Evolutionary conservation across 1,140 invertebrate genomes (phyloP), one percentile per base, ranked within the genome.

Genomic region (Trinorchestia longiramus): DNA sequence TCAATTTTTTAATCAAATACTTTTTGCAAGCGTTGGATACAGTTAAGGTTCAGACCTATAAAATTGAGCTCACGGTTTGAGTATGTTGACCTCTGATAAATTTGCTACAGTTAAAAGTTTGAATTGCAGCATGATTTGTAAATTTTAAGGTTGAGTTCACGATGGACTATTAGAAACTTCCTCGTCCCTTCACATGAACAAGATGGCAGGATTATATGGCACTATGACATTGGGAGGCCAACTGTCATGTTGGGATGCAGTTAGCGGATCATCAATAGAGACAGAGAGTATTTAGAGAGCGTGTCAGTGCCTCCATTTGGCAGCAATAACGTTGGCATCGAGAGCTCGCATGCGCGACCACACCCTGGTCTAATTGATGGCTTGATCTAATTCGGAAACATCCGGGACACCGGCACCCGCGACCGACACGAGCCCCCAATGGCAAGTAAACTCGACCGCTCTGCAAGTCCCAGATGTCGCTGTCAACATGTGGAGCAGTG

Each of bases 311-410:
- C 44, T 43, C 92, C 15, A 94, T 94, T 94, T 94, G 92, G 43
- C 43, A 17, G 92, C 92, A 94, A 94, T 94, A 94, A 94, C 92
- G 92, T 94, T 94, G 92, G 43, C 92, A 94, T 94, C 43, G 92
- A 94, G 92, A 94, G 43, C 43, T 47, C 43, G 92, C 92, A 94
- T 94, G 92, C 92, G 36, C 92, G 92, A 43, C 92, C 92, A 94
- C 92, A 94, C 92, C 92, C 92, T 45, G 43, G 44, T 43, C 44
- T 94, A 94, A 94, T 94, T 94, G 92, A 94, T 94, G 92, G 92
- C 44, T 94, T 94, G 43, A 94, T 94, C 92, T 94, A 94, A 94
- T 94, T 94, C 44, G 41, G 41, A 45, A 94, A 45, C 92, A 94
- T 94, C 92, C 92, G 43, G 43, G 92, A 45, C 43, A 94, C 92